These are phyloP conservation scores for Opisthograptis luteolata DNA, from an alignment of 2,888 invertebrate species.

Conservation along the genomic window DNA sequence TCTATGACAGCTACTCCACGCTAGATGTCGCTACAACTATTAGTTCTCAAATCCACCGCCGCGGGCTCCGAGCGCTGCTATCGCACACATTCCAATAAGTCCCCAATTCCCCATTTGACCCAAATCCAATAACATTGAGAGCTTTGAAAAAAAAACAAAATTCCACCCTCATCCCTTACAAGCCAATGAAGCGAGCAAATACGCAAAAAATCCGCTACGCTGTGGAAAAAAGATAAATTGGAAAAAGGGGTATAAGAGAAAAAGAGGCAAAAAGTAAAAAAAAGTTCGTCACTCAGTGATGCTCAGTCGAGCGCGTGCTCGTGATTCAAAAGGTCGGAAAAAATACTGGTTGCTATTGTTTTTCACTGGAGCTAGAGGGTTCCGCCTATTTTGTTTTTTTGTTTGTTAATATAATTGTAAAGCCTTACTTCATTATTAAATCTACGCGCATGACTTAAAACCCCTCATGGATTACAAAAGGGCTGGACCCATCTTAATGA, in stretches of 20 bases:
- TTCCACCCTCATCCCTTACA: conserved; percentile 77
- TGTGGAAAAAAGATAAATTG: conserved; percentile 79
- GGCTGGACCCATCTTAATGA: too few species aligned
- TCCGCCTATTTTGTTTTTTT: conserved; percentile 44
- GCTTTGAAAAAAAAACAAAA: conserved; percentile 57
- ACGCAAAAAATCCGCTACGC: conserved; percentile 79
- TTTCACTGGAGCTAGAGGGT: conserved; percentile 41
- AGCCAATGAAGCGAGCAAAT: conserved; percentile 83
- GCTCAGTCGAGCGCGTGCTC: conserved; percentile 67
- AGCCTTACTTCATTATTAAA: too few species aligned
- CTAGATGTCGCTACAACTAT: conserved; percentile 9
- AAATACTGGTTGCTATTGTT: conserved; percentile 50
- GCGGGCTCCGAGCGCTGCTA: conserved; percentile 20
- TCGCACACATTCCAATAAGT: conserved; percentile 46
- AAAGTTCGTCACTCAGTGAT: conserved; percentile 66
- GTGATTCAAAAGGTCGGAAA: conserved; percentile 74
- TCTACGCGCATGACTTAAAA: too few species aligned
- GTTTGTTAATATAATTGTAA: background rate
- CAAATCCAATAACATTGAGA: conserved; percentile 63
- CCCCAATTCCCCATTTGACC: conserved; percentile 56
- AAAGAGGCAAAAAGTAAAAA: conserved; percentile 49
- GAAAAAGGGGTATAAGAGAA: conserved; percentile 58
- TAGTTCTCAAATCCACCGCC: conserved; percentile 47
- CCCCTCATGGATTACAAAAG: too few species aligned
- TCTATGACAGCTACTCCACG: conserved; percentile 21